These are phyloP conservation scores for Tichodroma muraria DNA, from an alignment of 2,113 vertebrate genomes.

Conservation along the genomic window DNA sequence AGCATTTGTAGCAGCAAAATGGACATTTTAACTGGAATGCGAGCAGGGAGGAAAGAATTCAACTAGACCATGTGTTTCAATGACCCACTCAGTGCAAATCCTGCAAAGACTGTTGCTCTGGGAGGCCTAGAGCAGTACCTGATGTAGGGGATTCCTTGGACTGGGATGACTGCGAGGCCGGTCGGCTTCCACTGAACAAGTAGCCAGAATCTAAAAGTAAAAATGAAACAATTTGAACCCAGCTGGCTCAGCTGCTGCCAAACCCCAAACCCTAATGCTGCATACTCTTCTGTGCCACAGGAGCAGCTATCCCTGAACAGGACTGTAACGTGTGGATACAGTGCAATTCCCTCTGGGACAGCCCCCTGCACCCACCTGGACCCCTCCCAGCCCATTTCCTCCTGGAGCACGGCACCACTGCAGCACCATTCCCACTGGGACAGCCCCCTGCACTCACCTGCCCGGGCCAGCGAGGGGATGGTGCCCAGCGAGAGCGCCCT, in stretches of 20 bases:
- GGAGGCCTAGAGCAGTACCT: constrained; percentile 65
- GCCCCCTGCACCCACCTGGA: neutral
- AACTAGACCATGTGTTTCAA: neutral
- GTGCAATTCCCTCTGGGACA: fast-evolving
- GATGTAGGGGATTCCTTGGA: constrained; percentile 79
- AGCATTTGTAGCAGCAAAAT: neutral
- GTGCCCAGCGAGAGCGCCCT: constrained; percentile 89
- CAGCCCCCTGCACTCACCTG: constrained; percentile 70
- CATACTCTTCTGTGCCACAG: neutral
- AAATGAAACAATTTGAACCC: neutral
- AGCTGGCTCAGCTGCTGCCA: neutral
- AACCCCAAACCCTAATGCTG: neutral
- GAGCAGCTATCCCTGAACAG: neutral
- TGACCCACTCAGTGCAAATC: neutral
- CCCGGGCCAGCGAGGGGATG: constrained; percentile 81
- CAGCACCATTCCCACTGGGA: too few species aligned
- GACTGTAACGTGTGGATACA: fast-evolving
- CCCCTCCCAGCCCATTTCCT: constrained; percentile 28
- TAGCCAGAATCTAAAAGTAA: constrained; percentile 86
- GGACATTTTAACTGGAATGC: neutral
- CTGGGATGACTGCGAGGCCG: constrained; percentile 70
- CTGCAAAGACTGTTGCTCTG: neutral
- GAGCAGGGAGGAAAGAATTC: neutral
- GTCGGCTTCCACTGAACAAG: constrained; percentile 92
- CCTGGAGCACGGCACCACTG: too few species aligned